Base-by-base conservation (phyloP, 2,113 vertebrate species). In the Vimba vimba region DNA sequence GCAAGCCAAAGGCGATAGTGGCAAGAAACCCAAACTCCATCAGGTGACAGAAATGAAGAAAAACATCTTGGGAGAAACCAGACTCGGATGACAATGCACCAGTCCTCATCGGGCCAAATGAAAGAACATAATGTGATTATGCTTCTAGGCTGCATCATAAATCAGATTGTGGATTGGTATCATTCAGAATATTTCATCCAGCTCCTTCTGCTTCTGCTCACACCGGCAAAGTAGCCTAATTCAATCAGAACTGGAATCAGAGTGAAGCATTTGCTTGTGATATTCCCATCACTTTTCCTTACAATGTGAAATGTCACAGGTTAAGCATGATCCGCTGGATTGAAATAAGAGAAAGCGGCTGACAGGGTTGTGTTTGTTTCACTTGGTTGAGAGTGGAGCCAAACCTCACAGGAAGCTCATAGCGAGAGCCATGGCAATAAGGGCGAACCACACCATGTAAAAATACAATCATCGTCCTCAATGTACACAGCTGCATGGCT, bases 371-470 rank as follows among this genome's bases (percentile, higher is more conserved):
- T 47, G 60, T 82, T 69, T 50, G 62, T 82, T 82, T 82, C 43
- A 68, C 39, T 4, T 59, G 36, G 33, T 74, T 36, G 23, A 68
- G 10, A 81, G 11, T 15, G 17, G 4, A 69, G 76, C 87, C 80
- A 86, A 76, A 60, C 71, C 36, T 69, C 21, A 82, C 33, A 89
- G 77, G 62, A 85, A 78, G 47, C 73, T 76, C 60, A 57, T n/a
- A 21, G 23, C 19, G 11, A 69, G 36, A 59, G 68, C 45, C 69
- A 43, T 15, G 47, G 30, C 45, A 82, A 15, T 69, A 74, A 27
- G 57, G 50, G 47, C 33, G 19, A 47, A 77, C 60, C 73, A 33
- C 69, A 66, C n/a, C 17, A 4, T 33, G 2, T 78, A 83, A 79
- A 88, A 83, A 86, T 52, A 83, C 60, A 57, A 23, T 2, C 52